Evolutionary conservation across 2,113 vertebrate species (phyloP), one percentile per base, ranked within the genome.

Genomic region (Verasper variegatus): DNA sequence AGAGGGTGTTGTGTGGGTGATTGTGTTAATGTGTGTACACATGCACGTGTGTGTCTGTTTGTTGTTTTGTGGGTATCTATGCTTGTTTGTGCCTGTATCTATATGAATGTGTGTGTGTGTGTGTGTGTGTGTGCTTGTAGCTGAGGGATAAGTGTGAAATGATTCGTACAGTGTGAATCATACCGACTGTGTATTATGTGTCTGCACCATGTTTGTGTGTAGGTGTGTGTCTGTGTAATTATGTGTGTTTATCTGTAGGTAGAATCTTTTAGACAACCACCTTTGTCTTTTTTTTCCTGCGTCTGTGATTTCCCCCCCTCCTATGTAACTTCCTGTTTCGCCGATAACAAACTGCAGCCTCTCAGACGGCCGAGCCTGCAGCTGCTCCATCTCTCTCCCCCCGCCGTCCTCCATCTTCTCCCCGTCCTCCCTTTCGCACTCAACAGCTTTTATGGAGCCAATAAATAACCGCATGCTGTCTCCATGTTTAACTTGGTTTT

Each of bases 401-500:
- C 27, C 27, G 5, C 27, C 0, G 68, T 85, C 80, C 72, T 89
- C 89, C 88, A 78, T 90, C 88, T 81, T 83, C 82, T 51, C 0
- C 51, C 68, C 63, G 56, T 47, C 54, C 71, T 75, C 68, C 68
- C 76, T 59, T 49, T 81, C n/a, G 68, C 78, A 84, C 85, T 85
- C 76, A 67, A 69, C 55, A 20, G 86, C 78, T 88, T 92, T 90
- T 91, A 91, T 91, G 82, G 80, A 71, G 80, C 73, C 80, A 71
- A 87, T 92, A 91, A 90, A 92, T 91, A 88, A 88, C 60, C 68
- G 68, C 24, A 18, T 65, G 3, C 78, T 80, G 82, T 87, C 82
- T 71, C 68, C 76, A 37, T 88, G 86, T 91, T 89, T 92, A 91
- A 92, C 88, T 90, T 88, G 83, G 86, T 74, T 86, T 91, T 81